phyloP scores from a whole-genome alignment of 2,797 vertebrate genomes.

The Urosaurus nigricauda region DNA sequence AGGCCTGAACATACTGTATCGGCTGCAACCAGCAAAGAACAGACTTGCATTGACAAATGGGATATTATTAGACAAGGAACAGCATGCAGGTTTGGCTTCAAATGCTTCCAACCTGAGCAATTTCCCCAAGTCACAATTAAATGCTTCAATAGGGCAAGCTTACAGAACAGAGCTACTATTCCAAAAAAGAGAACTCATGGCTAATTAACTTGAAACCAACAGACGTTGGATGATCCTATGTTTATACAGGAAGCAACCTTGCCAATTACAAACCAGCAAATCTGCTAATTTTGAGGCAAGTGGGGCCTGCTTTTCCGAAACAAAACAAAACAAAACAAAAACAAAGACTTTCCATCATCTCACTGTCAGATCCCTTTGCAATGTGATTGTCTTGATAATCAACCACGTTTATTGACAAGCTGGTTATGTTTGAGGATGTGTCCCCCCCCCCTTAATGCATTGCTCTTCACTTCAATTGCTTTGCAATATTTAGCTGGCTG shows the following conservation, averaged over 20 bases:
- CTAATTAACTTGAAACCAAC: conserved; percentile 46
- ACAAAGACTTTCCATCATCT: conserved; percentile 15
- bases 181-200: conserved; percentile 20
- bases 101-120: not conserved
- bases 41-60: not conserved
- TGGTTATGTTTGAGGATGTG: conserved; percentile 32
- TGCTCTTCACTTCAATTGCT: conserved; percentile 45
- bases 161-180: conserved; percentile 7
- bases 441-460: not conserved
- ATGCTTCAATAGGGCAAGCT: conserved; percentile 1
- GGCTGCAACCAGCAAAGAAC: not conserved
- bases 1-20: not conserved
- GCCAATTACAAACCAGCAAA: conserved; percentile 29
- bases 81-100: not conserved
- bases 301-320: conserved; percentile 29
- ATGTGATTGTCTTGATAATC: conserved; percentile 44
- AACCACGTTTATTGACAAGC: conserved; percentile 25
- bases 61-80: not conserved
- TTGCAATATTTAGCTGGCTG: conserved; percentile 25
- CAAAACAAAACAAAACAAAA: not conserved
- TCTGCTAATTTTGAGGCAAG: conserved; percentile 41
- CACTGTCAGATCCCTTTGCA: not conserved
- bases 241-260: conserved; percentile 37
- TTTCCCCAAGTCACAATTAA: not conserved
- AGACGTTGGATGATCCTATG: conserved; percentile 36